Evolutionary conservation across 2,797 vertebrate genomes (phyloP), one percentile per base, ranked within the genome.

Genomic region (Todus mexicanus): DNA sequence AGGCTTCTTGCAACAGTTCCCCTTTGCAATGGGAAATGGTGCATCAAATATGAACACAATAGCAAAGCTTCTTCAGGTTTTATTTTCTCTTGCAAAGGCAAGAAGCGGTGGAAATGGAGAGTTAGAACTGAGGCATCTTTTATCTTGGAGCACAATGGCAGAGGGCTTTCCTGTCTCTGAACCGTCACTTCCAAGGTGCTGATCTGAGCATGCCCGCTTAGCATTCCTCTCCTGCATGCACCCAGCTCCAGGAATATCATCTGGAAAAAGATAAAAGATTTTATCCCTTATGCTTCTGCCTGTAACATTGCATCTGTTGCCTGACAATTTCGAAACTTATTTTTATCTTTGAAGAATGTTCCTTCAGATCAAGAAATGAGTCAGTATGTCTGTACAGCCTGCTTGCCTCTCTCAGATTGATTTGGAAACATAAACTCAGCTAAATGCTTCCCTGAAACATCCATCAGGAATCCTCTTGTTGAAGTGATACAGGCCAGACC

Each of bases 301-400:
- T 85, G 31, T 69, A 80, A 59, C 17, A 8, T 54, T 66, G 61
- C 79, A 84, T 90, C 83, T 94, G 85, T 85, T 87, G 69, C 54
- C 35, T 87, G 75, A 80, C 26, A 23, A 80, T 85, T 89, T 22
- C 47, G 54, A 91, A 91, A 85, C 38, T 51, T 69, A 72, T 77
- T 91, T 95, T 87, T 72, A 43, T 89, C 76, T 48, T 37, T 33
- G 63, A 74, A 72, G 57, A 85, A 35, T 31, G 21, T 77, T 87
- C 92, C 35, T 83, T 80, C 33, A 53, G 48, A 89, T 48, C 19
- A 59, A 74, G 69, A 84, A 89, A 68, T 50, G 84, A 91, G 71
- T 84, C 84, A 60, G 35, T 92, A 60, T 51, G 53, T 92, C 61
- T 57, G 35, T 15, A 75, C 0, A 4, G 27, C 59, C 84, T 85